Evolutionary conservation across 64 coral and sea anemone genomes (phyloP), one percentile per base, ranked within the genome.

Genomic region (Stylophora pistillata): DNA sequence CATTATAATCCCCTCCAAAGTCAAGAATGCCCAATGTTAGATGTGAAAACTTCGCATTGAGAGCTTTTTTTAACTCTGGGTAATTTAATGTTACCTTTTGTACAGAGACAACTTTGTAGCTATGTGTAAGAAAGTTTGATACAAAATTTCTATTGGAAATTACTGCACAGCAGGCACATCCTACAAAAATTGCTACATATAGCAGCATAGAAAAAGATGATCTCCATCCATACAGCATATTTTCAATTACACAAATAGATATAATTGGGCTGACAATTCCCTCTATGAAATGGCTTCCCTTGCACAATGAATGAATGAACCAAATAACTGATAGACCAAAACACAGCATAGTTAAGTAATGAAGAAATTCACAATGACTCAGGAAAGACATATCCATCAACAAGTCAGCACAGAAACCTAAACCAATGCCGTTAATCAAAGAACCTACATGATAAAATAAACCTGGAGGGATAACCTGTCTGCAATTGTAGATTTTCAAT

Each of bases 11-110:
- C 11, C 90, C 82, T 76, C 81, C 86, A 93, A 93, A 93, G 72
- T 93, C 91, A 14, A 93, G 86, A 18, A 93, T 78, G 73, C 81
- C 88, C 32, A 93, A 47, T 74, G 88, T 93, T 9, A 93, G 31
- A 55, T 57, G 68, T 10, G 21, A 30, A 20, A 75, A 82, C 56
- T 75, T 80, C 18, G 32, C 54, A 30, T 84, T 28, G 10, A 88
- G 33, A 41, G 77, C 86, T n/a, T 30, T 57, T 26, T 83, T 82
- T 14, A 93, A 70, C 27, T 59, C 69, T 77, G n/a, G 15, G 26
- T 58, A 71, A 52, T 85, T 18, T 28, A 85, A 62, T 21, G 32
- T 53, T 15, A 56, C 56, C 18, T 89, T 93, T 20, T 78, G 78
- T 64, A 93, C 56, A 13, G 81, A 56, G 20, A 83, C 23, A 73